Conservation (phyloP, 2,888 invertebrate species). For the Entomobrya proxima region DNA sequence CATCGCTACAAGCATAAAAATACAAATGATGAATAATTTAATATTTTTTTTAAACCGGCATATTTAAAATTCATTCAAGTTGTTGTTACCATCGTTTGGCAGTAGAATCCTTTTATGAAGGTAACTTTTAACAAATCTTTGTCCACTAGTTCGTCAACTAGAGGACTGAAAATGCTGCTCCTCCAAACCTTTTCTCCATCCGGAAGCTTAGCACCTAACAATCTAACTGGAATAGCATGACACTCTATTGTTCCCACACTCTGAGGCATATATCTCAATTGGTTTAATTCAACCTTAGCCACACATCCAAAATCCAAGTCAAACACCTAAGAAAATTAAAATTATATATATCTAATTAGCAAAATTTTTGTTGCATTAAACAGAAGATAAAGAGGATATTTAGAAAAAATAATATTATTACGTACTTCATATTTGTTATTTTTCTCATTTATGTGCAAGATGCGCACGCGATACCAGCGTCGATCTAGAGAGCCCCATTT, state of each 20-base stretch:
- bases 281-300: not conserved
- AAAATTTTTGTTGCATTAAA: no score
- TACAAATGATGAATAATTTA: no score
- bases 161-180: not conserved
- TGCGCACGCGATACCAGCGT: not conserved
- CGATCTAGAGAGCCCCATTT: not conserved
- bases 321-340: no score
- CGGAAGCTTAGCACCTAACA: not conserved
- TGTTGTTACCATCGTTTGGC: no score
- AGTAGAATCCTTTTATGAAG: no score
- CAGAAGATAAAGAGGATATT: no score
- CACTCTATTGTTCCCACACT: not conserved
- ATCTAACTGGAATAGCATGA: not conserved
- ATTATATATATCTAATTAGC: no score
- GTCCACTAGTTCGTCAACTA: not conserved
- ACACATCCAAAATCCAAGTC: conserved; percentile 22
- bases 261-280: conserved; percentile 30
- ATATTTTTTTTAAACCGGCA: no score
- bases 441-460: not conserved
- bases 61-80: no score
- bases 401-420: not conserved
- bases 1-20: conserved; percentile 23
- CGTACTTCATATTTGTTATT: not conserved
- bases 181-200: not conserved
- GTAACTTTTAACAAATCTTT: not conserved